Conservation (phyloP, 2,888 invertebrate species). For the Petrolisthes cinctipes region DNA sequence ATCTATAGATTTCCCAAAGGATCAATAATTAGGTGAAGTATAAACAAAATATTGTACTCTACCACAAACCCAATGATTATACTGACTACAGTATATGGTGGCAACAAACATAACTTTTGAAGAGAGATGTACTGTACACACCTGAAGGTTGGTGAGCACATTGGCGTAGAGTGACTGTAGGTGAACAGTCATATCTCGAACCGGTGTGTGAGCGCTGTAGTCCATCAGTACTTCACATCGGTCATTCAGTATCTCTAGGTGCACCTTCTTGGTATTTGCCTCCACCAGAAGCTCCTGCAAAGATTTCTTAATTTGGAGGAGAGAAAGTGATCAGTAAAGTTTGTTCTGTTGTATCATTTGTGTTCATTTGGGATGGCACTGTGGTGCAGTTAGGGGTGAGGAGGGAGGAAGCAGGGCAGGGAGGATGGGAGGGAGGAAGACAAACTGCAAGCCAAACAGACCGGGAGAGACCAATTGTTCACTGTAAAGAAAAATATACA, state of each 20-base stretch:
- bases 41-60: too few relatives aligned
- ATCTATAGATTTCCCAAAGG: too few relatives aligned
- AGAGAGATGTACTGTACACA: constrained; percentile 66
- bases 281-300: constrained; percentile 79
- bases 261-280: constrained; percentile 81
- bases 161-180: constrained; percentile 86
- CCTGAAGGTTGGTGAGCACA: constrained; percentile 83
- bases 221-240: constrained; percentile 89
- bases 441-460: not conserved
- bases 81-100: too few relatives aligned
- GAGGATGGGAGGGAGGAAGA: not conserved
- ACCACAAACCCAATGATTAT: too few relatives aligned
- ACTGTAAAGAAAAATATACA: constrained; percentile 12
- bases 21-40: too few relatives aligned
- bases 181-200: constrained; percentile 87
- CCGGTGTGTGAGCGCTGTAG: constrained; percentile 85
- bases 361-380: not conserved
- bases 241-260: constrained; percentile 87
- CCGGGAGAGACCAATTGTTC: constrained; percentile 14
- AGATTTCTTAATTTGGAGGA: constrained; percentile 66
- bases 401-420: not conserved
- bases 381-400: not conserved
- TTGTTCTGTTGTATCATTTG: not conserved
- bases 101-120: too few relatives aligned
- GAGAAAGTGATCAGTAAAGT: constrained; percentile 37